Base-by-base conservation (phyloP, 2,113 vertebrate species). In the Dasyurus viverrinus region DNA sequence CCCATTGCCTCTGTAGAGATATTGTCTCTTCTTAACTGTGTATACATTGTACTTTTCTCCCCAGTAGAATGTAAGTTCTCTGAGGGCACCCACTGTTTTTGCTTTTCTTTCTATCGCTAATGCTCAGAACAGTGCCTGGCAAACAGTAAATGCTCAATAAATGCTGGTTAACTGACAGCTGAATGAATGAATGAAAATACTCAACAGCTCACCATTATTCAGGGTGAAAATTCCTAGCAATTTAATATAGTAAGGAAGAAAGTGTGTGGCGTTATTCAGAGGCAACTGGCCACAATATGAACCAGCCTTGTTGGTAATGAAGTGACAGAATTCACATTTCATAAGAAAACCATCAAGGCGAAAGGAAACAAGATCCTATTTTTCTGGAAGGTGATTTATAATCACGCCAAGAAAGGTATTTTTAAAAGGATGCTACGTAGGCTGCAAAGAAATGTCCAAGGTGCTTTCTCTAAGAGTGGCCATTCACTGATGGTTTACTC, bases 261-360 rank as follows among this genome's bases (percentile, higher is more conserved):
- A 94, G 55, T 91, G 52, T 92, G 95, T 60, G 96, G 93, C 27
- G 48, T 95, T 84, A 91, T n/a, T 25, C 93, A 89, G 84, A 54
- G 93, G 68, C 16, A 54, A 96, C 96, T 98, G 92, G 68, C 93
- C 95, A 95, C 55, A 95, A 95, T 54, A 36, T 53, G 50, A 95
- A 54, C 94, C 96, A 94, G 94, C 93, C 96, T 95, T 97, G 93
- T 96, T 89, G 96, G 89, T 96, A 95, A 95, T n/a, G 1, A 94
- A 94, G 97, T 98, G 96, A 93, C 23, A 97, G 97, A 98, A 98
- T 96, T 97, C 96, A 98, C 96, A 98, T 97, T 97, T 98, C 96
- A 98, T 97, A 97, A 98, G 98, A 93, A 55, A 96, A 93, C 53
- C 54, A 92, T 97, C 97, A 94, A 48, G 52, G 52, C 46, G 25